Conservation (phyloP, 2,888 invertebrate genomes). For the Trisateles emortualis region DNA sequence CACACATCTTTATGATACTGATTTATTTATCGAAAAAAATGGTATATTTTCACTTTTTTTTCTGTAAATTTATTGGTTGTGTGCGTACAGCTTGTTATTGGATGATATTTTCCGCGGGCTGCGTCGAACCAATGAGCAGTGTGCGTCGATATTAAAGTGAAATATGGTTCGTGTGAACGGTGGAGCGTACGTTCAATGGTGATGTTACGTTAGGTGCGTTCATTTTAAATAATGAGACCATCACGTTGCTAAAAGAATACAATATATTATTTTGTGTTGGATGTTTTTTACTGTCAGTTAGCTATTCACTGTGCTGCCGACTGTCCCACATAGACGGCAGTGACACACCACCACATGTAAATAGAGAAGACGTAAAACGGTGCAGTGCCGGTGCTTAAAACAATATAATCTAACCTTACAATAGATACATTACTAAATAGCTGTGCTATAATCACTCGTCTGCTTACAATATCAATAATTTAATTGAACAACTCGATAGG, state of each 20-base stretch:
- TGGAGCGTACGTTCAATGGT: background rate
- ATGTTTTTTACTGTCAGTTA: too few relatives aligned
- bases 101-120: constrained; percentile 37
- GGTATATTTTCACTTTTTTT: constrained; percentile 29
- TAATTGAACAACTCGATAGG: too few relatives aligned
- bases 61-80: constrained; percentile 38
- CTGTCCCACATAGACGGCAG: too few relatives aligned
- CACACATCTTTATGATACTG: constrained; percentile 26
- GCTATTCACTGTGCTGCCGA: too few relatives aligned
- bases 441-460: too few relatives aligned
- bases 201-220: background rate
- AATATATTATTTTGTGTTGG: background rate
- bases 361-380: too few relatives aligned
- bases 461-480: background rate
- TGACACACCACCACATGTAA: too few relatives aligned
- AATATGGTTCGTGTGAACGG: constrained; percentile 31
- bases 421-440: too few relatives aligned
- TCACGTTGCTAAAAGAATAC: background rate
- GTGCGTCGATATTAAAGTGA: constrained; percentile 39
- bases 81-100: constrained; percentile 46
- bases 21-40: constrained; percentile 35
- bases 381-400: too few relatives aligned
- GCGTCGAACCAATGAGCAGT: constrained; percentile 40
- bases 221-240: background rate
- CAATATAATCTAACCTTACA: too few relatives aligned